Conservation (phyloP, 2,888 invertebrate species). For the Ennomos quercinarius region DNA sequence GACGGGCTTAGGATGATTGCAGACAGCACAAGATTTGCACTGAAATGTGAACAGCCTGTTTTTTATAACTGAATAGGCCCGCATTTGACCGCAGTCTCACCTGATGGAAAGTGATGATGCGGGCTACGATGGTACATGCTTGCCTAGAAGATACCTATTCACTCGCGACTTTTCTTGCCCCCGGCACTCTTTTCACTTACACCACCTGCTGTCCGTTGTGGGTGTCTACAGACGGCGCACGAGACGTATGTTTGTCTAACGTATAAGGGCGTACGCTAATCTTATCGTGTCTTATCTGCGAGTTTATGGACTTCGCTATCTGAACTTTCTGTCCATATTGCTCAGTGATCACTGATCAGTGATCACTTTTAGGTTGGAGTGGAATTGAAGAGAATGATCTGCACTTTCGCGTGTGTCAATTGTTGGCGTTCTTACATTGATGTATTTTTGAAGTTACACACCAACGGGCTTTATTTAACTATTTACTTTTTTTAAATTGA, state of each 20-base stretch:
- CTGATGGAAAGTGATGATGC: too few relatives aligned
- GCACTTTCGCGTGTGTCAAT: conserved; percentile 7
- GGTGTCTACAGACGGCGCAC: conserved; percentile 49
- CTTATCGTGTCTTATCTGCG: conserved; percentile 51
- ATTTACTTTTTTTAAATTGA: too few relatives aligned
- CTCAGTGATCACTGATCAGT: conserved; percentile 39
- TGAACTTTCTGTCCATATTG: conserved; percentile 43
- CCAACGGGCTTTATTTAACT: too few relatives aligned
- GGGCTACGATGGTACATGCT: too few relatives aligned
- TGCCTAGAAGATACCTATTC: too few relatives aligned
- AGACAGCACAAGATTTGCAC: too few relatives aligned
- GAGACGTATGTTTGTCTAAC: conserved; percentile 55
- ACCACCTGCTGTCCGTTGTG: conserved; percentile 44
- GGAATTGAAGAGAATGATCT: conserved; percentile 19
- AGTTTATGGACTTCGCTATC: conserved; percentile 37
- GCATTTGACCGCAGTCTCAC: too few relatives aligned
- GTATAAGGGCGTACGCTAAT: conserved; percentile 58
- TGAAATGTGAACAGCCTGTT: too few relatives aligned
- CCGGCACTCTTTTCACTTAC: conserved; percentile 35
- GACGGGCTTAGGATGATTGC: too few relatives aligned
- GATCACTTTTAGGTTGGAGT: conserved; percentile 36
- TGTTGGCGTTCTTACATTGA: neutral
- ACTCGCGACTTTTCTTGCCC: too few relatives aligned
- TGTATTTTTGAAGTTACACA: too few relatives aligned
- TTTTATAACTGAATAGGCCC: too few relatives aligned